A percentile compares a stretch with the other conserved stretches of the same genome.
Conservation (phyloP, 30 jellyfish, hydroid and myxozoan genomes). For the Hydractinia symbiolongicarpus region DNA sequence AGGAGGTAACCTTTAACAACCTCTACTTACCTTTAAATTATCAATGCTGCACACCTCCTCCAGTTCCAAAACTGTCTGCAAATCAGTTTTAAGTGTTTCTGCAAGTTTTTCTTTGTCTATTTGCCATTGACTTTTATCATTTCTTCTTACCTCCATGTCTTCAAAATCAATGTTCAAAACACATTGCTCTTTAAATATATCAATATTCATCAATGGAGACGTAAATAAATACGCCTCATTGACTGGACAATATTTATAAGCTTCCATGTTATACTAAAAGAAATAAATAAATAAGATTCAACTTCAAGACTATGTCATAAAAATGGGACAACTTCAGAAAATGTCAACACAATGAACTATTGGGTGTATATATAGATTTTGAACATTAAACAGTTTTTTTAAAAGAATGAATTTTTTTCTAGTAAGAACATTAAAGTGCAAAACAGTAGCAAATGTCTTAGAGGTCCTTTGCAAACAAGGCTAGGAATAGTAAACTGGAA, state of each 20-base stretch:
- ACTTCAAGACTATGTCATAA: too few relatives aligned
- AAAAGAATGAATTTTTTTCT: too few relatives aligned
- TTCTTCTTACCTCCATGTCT: background rate
- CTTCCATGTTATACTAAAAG: background rate
- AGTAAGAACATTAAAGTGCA: too few relatives aligned
- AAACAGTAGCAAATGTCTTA: too few relatives aligned
- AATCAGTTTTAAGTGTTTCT: slow-evolving; percentile 27
- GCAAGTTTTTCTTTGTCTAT: slow-evolving; percentile 33
- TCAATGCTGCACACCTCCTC: slow-evolving; percentile 49
- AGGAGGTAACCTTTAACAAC: too few relatives aligned
- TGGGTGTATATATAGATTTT: too few relatives aligned
- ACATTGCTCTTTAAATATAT: slow-evolving; percentile 14
- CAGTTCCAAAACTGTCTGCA: slow-evolving; percentile 56
- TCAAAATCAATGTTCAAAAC: background rate
- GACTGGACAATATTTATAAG: slow-evolving; percentile 12
- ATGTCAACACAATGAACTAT: too few relatives aligned
- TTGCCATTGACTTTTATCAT: background rate
- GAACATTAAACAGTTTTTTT: too few relatives aligned
- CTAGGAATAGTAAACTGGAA: too few relatives aligned
- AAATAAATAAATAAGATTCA: background rate
- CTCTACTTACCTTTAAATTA: slow-evolving; percentile 40
- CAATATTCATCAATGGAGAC: slow-evolving; percentile 18
- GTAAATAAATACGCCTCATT: slow-evolving; percentile 22
- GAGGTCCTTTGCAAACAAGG: too few relatives aligned
- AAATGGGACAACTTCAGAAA: too few relatives aligned